Evolutionary conservation across 2,888 invertebrate species (phyloP), one percentile per base, ranked within the genome.

Genomic region (Phania funesta): DNA sequence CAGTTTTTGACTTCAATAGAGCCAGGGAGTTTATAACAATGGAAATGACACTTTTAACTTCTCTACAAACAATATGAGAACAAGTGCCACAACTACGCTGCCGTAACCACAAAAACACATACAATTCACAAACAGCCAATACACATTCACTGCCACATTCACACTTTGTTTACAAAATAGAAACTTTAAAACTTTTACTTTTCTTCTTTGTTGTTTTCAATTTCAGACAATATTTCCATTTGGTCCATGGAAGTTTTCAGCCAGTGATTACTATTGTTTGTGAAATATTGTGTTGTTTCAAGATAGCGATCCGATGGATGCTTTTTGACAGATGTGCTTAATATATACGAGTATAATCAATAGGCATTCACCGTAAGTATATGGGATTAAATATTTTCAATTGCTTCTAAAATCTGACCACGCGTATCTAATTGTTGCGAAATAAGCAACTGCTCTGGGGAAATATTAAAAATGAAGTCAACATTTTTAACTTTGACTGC

Each of bases 1-100:
- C n/a, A 60, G 52, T 52, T 77, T 70, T 70, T 68, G 68, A 44
- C 41, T 50, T 52, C 50, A 50, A 60, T 62, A 44, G 24, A 52
- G 48, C 32, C 20, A 48, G 1, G 11, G 18, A 60, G 67, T 46
- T 64, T 46, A 54, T 46, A 56, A 56, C 44, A 65, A 48, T 58
- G 2, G 20, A 52, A 64, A 65, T 56, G 56, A 48, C 54, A 48
- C 62, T 64, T 70, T 62, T 60, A 68, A 70, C 77, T 70, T 70
- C 70, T 70, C 38, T 24, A 41, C 38, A 70, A 77, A 70, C 48
- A 77, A 54, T 50, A 77, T 9, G 16, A 50, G 38, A 50, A 60
- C 56, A 64, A 54, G 20, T 58, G 58, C 75, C 41, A 58, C 56
- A 58, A 50, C 48, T 48, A 58, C 52, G 54, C 46, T 48, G 32